phyloP scores from a whole-genome alignment of 53 echinoderm and acorn worm species.

The Mesocentrotus franciscanus region DNA sequence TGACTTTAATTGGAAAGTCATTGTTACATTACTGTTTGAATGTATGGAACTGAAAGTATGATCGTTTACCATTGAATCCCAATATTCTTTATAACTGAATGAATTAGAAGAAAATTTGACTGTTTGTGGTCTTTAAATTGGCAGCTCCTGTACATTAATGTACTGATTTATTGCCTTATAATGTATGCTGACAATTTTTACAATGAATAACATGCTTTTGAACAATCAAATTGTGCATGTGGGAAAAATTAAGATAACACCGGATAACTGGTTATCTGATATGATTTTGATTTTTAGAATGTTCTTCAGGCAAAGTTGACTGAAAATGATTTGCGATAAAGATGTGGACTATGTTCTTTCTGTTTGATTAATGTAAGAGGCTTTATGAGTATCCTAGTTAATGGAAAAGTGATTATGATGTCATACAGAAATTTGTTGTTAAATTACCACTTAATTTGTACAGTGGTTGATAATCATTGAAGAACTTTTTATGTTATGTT shows the following conservation, averaged over 20 bases:
- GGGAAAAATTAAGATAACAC: not conserved
- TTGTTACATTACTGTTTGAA: not conserved
- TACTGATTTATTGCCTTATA: conserved; percentile 19
- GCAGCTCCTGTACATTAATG: conserved; percentile 11
- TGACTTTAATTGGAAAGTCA: not conserved
- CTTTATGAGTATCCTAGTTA: not conserved
- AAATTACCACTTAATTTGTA: not conserved
- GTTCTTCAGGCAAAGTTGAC: not conserved
- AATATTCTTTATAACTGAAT: not conserved
- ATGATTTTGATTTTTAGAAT: not conserved
- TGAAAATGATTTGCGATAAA: not conserved
- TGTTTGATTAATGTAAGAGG: conserved; percentile 41
- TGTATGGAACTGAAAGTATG: not conserved
- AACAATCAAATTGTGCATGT: not conserved
- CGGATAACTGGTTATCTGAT: not conserved
- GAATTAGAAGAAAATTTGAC: not conserved
- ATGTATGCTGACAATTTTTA: conserved; percentile 21
- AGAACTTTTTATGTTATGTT: not conserved
- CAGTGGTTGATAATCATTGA: not conserved
- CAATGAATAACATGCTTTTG: not conserved
- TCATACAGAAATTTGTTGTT: conserved; percentile 14
- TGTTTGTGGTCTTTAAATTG: conserved; percentile 22
- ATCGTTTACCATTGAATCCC: not conserved
- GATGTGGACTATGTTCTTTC: not conserved
- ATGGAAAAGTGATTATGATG: not conserved